Evolutionary conservation across 2,113 vertebrate species (phyloP).

Genomic region (Pedetes capensis): DNA sequence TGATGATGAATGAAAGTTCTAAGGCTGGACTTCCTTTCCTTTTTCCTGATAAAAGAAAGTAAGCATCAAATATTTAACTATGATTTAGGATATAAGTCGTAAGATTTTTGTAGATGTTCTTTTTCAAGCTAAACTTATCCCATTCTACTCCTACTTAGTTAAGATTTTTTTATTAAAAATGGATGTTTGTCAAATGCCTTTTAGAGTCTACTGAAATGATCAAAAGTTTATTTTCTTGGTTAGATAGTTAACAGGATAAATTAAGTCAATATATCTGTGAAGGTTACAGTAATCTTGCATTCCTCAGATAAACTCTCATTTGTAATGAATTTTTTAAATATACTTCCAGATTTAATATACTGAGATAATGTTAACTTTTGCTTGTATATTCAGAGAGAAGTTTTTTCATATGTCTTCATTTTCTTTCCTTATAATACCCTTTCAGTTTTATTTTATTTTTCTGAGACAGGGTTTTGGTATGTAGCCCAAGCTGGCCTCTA

Average conservation of each 20-base stretch:
- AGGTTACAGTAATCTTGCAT: not conserved
- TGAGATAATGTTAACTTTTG: not conserved
- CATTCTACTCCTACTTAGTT: not conserved
- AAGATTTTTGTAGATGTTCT: not conserved
- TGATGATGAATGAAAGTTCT: not conserved
- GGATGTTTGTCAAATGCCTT: not conserved
- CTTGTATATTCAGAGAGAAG: not conserved
- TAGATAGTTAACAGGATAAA: not conserved
- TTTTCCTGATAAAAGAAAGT: not conserved
- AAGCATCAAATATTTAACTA: not conserved
- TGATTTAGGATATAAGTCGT: not conserved
- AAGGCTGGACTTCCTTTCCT: not conserved
- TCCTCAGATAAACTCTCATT: not conserved
- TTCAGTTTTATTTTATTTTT: not conserved
- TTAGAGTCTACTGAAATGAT: not conserved
- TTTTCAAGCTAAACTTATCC: not conserved
- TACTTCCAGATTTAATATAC: not conserved
- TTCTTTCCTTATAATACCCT: not conserved
- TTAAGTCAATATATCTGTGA: not conserved
- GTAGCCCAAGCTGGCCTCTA: too few relatives aligned
- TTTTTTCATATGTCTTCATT: not conserved
- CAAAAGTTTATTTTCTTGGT: not conserved
- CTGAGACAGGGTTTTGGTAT: too few relatives aligned
- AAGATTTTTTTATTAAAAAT: not conserved
- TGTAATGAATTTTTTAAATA: not conserved